Evolutionary conservation across 2,797 vertebrate species (phyloP).

Genomic region (Eurystomus glaucurus): DNA sequence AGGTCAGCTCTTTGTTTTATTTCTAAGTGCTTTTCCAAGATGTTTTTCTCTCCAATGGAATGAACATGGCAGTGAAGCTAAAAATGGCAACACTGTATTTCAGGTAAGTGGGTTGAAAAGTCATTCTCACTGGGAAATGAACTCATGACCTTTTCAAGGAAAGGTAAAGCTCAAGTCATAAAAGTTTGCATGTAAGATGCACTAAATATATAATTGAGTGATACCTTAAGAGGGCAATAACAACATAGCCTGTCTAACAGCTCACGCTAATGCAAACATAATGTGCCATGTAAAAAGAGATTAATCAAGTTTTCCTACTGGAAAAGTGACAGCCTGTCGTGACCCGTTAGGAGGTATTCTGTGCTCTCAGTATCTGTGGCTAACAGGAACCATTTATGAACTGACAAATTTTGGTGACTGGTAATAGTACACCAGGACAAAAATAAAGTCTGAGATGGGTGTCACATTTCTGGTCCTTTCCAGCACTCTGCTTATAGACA

Average conservation of each 20-base stretch:
- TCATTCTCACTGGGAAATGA: constrained; percentile 69
- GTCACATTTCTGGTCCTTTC: constrained; percentile 21
- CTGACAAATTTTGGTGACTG: constrained; percentile 20
- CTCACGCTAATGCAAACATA: constrained; percentile 61
- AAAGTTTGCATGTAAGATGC: constrained; percentile 45
- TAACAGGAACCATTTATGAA: constrained; percentile 16
- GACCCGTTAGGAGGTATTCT: constrained; percentile 25
- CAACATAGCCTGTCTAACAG: constrained; percentile 35
- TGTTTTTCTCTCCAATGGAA: constrained; percentile 49
- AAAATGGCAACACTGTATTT: constrained; percentile 65
- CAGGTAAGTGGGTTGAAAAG: constrained; percentile 68
- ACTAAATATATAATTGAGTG: constrained; percentile 51
- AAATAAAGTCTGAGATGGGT: constrained; percentile 20
- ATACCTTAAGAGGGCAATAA: constrained; percentile 65
- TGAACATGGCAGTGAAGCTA: constrained; percentile 32
- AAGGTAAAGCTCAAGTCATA: constrained; percentile 30
- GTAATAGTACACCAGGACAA: background rate
- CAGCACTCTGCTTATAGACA: background rate
- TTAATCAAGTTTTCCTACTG: constrained; percentile 58
- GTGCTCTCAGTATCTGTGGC: constrained; percentile 26
- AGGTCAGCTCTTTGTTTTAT: constrained; percentile 71
- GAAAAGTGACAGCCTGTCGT: constrained; percentile 52
- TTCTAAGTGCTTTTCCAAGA: constrained; percentile 72
- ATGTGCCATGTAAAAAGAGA: constrained; percentile 58
- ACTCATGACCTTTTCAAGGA: constrained; percentile 72